phyloP scores from a whole-genome alignment of 2,888 invertebrate species.

The Trissoscelio sp. region DNA sequence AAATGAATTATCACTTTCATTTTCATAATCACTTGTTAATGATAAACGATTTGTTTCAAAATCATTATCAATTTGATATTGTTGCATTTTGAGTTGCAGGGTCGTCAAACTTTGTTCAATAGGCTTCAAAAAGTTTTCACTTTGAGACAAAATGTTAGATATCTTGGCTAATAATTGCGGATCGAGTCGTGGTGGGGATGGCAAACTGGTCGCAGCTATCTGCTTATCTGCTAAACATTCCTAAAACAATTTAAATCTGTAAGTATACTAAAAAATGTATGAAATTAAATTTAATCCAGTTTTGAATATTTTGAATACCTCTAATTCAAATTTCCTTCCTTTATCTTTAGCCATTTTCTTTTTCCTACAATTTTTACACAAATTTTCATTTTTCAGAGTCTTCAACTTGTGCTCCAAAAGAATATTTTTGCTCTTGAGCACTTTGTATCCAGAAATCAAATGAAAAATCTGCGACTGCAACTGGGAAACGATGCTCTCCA shows the following conservation, averaged over 20 bases:
- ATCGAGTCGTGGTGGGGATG: constrained; percentile 61
- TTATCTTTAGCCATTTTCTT: constrained; percentile 36
- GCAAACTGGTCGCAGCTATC: constrained; percentile 35
- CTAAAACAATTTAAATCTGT: constrained; percentile 7
- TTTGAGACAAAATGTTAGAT: constrained; percentile 56
- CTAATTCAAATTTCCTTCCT: constrained; percentile 4
- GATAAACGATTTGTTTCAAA: constrained; percentile 44
- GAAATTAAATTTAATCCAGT: neutral
- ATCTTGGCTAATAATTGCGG: constrained; percentile 58
- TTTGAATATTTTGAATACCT: constrained; percentile 24
- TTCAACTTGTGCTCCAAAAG: constrained; percentile 54
- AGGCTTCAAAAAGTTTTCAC: constrained; percentile 55
- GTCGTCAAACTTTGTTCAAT: constrained; percentile 60
- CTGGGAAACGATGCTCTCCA: constrained; percentile 41
- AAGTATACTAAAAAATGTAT: too few species aligned
- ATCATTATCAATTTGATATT: constrained; percentile 41
- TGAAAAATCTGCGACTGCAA: constrained; percentile 45
- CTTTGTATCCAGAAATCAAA: constrained; percentile 52
- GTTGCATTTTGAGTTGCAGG: constrained; percentile 54
- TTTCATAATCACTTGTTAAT: constrained; percentile 44
- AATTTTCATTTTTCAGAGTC: constrained; percentile 25
- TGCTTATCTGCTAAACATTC: constrained; percentile 11
- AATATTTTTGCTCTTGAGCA: constrained; percentile 46
- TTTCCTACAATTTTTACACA: constrained; percentile 53
- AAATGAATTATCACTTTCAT: constrained; percentile 52